Percentiles rank a stretch among this genome's conserved stretches.
Conservation (phyloP, 2,113 vertebrate genomes). For the Leptobrachium ailaonicum region DNA sequence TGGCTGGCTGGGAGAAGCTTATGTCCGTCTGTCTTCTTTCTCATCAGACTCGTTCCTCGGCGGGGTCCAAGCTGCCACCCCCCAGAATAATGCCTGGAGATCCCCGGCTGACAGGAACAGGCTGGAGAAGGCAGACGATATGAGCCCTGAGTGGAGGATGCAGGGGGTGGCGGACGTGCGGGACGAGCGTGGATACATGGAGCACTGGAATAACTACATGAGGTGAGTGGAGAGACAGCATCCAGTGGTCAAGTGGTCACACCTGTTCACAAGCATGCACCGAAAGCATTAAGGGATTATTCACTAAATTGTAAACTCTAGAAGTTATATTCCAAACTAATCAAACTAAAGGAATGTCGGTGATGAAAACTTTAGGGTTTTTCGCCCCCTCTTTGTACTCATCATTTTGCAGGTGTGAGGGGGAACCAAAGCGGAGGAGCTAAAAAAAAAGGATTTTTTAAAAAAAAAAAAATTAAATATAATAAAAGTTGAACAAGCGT, state of each 20-base stretch:
- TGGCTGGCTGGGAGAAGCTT: conserved; percentile 24
- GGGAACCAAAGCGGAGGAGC: too few relatives aligned
- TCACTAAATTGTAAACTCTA: too few relatives aligned
- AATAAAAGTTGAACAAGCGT: too few relatives aligned
- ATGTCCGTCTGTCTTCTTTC: conserved; percentile 11
- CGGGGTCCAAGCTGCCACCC: background rate
- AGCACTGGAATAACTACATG: conserved; percentile 29
- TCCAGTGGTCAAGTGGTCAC: background rate
- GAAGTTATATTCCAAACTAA: too few relatives aligned
- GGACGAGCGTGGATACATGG: background rate
- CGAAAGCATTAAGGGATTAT: too few relatives aligned
- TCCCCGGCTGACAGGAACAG: background rate
- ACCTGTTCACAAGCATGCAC: background rate
- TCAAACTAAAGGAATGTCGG: too few relatives aligned
- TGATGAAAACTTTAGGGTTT: too few relatives aligned
- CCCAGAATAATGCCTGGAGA: conserved; percentile 25
- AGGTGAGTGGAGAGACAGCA: conserved; percentile 17
- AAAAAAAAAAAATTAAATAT: too few relatives aligned
- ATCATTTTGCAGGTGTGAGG: too few relatives aligned
- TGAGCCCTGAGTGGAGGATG: conserved; percentile 9
- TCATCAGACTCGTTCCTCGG: conserved; percentile 6
- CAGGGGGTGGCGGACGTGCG: conserved; percentile 22
- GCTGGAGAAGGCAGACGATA: background rate
- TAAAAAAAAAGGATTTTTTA: too few relatives aligned
- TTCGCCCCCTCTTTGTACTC: too few relatives aligned